Percentiles rank a stretch among this genome's conserved stretches.
These are phyloP conservation scores for Drosophila ficusphila DNA, from an alignment of 1,140 invertebrate genomes.

Conservation along the genomic window DNA sequence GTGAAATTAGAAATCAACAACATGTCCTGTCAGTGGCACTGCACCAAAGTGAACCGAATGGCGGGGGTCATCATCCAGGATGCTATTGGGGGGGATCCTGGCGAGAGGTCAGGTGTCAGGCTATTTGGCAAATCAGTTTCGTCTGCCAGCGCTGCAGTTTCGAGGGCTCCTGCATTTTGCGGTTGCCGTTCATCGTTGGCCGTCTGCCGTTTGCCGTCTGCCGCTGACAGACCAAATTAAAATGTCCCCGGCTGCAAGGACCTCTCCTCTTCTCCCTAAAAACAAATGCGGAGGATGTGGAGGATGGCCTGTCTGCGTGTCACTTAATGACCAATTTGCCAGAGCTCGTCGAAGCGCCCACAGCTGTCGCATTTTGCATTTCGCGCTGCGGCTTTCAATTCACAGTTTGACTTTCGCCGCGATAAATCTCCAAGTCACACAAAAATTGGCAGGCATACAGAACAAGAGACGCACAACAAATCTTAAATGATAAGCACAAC, in stretches of 20 bases:
- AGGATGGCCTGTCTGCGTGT: conserved; percentile 27
- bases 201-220: conserved; percentile 59
- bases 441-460: conserved; percentile 49
- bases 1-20: conserved; percentile 82
- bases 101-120: conserved; percentile 70
- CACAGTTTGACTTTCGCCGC: conserved; percentile 17
- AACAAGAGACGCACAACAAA: conserved; percentile 7
- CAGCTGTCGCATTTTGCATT: conserved; percentile 69
- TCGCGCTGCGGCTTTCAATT: conserved; percentile 48
- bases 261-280: too few relatives aligned
- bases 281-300: not conserved
- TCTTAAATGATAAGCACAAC: conserved; percentile 30
- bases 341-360: conserved; percentile 16
- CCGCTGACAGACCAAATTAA: conserved; percentile 80
- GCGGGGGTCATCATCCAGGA: too few relatives aligned
- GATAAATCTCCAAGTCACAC: conserved; percentile 27
- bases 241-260: conserved; percentile 58
- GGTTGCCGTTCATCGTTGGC: conserved; percentile 25
- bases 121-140: conserved; percentile 68
- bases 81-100: too few relatives aligned
- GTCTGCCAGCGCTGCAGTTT: conserved; percentile 41
- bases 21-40: conserved; percentile 46
- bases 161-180: conserved; percentile 42
- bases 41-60: not conserved
- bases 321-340: conserved; percentile 81